Evolutionary conservation across 2,888 invertebrate species (phyloP), one percentile per base, ranked within the genome.

Genomic region (Beris chalybata): DNA sequence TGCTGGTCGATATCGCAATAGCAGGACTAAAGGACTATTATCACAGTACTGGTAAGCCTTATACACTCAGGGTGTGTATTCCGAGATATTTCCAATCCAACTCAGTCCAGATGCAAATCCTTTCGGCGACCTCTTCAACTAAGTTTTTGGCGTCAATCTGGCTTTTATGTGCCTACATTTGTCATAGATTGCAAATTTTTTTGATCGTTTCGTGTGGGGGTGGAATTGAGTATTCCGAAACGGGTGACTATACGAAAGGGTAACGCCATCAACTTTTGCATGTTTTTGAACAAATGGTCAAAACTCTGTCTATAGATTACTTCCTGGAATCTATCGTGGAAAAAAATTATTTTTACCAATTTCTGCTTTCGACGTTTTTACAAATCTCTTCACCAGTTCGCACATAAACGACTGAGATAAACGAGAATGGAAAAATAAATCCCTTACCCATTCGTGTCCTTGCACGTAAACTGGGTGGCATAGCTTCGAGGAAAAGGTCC

Each of bases 341-440:
- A 32, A 50, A 59, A 66, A 66, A 58, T 50, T 66, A 58, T 59
- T 66, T 66, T 54, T 44, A 11, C 59, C 65, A 66, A 66, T 66
- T 66, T 66, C 65, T 66, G 65, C 44, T 52, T 53, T 66, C 38
- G 65, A 66, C 65, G 53, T 58, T 58, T 65, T 58, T 59, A 65
- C 65, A 65, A 65, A 65, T 65, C 65, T 54, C 48, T 54, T 64
- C 61, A 50, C 29, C 7, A 61, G 52, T 50, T 61, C 47, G 5
- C 61, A 61, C 13, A 61, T 22, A 38, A 22, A 12, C 22, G 50
- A 5, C 52, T 9, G 52, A 38, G 15, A 13, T 13, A 30, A 38
- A 22, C 13, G 31, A 54, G 13, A 29, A 54, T 30, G 30, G 61
- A 50, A 61, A 61, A 61, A 61, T 61, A 61, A 61, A 61, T 50